Conservation (phyloP, 1,140 invertebrate species). For the Centruroides sculpturatus region DNA sequence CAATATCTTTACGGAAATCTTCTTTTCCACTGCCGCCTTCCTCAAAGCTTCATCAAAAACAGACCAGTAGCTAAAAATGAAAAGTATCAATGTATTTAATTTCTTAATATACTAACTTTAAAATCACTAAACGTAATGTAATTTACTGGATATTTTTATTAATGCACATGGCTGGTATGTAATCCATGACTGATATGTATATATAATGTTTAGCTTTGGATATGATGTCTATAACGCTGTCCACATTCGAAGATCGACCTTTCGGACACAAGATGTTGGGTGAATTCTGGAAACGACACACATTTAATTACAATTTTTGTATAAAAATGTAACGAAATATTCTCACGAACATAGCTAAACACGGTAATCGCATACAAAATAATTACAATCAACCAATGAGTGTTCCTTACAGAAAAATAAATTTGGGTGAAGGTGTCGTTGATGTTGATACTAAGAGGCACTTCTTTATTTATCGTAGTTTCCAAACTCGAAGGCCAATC, state of each 20-base stretch:
- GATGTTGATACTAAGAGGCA: conserved; percentile 53
- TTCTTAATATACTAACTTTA: neutral
- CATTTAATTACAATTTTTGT: conserved; percentile 2
- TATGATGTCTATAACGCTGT: conserved; percentile 70
- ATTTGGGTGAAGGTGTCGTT: conserved; percentile 44
- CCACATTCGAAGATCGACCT: conserved; percentile 68
- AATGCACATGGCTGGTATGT: conserved; percentile 66
- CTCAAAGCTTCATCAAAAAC: conserved; percentile 76
- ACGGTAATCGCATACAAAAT: neutral
- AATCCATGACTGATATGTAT: conserved; percentile 95
- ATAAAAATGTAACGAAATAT: conserved; percentile 1
- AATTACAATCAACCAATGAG: neutral
- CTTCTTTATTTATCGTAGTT: conserved; percentile 57
- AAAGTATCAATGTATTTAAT: neutral
- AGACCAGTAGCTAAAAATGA: conserved; percentile 55
- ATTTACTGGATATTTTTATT: conserved; percentile 41
- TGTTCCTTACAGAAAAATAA: conserved; percentile 55
- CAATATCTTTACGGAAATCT: conserved; percentile 59
- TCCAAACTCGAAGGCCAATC: conserved; percentile 52
- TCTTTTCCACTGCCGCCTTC: conserved; percentile 62
- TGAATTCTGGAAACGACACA: conserved; percentile 54
- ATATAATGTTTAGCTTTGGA: conserved; percentile 65
- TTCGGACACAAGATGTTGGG: conserved; percentile 66
- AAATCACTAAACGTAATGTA: conserved; percentile 6
- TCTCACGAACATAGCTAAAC: neutral